These are phyloP conservation scores for Melanchra persicariae DNA, from an alignment of 2,888 invertebrate genomes.

Conservation along the genomic window DNA sequence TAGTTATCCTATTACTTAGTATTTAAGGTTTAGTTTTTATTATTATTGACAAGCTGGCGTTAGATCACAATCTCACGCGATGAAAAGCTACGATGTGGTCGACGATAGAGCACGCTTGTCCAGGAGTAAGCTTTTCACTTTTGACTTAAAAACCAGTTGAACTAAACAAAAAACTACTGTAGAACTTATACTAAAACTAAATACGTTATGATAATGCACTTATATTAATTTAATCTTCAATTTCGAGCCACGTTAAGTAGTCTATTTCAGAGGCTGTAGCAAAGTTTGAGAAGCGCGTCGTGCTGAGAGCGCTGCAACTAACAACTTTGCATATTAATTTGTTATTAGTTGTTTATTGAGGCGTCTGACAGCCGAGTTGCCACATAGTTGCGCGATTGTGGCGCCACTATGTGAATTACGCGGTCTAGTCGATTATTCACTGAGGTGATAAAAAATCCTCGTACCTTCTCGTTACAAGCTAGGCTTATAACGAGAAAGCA, in stretches of 20 bases:
- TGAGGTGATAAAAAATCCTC: neutral
- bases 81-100: no score
- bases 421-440: neutral
- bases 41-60: no score
- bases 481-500: no score
- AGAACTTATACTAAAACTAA: neutral
- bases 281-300: conserved; percentile 34
- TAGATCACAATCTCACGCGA: no score
- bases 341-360: conserved; percentile 70
- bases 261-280: neutral
- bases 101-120: no score
- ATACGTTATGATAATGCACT: neutral
- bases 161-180: no score
- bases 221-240: neutral
- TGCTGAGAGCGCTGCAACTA: conserved; percentile 30
- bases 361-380: conserved; percentile 52
- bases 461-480: neutral
- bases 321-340: conserved; percentile 68
- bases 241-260: conserved; percentile 2
- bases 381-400: conserved; percentile 22
- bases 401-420: neutral
- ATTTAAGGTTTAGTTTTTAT: no score
- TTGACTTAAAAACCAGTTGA: no score
- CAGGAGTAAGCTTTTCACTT: no score
- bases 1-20: neutral